These are phyloP conservation scores for Sebastes schlegelii DNA, from an alignment of 2,113 vertebrate species.

Conservation along the genomic window DNA sequence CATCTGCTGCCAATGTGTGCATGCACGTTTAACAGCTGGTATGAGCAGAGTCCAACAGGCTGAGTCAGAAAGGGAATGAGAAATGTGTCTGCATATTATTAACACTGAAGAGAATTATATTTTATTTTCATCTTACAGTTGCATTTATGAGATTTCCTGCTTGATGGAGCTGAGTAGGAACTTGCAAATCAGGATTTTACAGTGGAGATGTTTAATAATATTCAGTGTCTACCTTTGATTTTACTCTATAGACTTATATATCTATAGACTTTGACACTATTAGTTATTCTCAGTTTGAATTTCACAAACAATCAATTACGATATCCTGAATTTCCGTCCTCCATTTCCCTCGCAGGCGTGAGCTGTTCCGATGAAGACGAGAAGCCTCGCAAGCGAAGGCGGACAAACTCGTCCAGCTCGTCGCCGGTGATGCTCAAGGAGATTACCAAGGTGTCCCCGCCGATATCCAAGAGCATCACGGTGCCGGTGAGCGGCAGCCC, in stretches of 20 bases:
- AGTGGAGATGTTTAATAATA: too few relatives aligned
- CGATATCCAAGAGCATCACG: constrained; percentile 92
- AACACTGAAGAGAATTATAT: not conserved
- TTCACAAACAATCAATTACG: too few relatives aligned
- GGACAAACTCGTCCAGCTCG: constrained; percentile 96
- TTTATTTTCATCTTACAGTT: too few relatives aligned
- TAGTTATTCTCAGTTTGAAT: too few relatives aligned
- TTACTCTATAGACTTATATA: too few relatives aligned
- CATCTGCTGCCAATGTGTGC: not conserved
- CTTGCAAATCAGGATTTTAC: too few relatives aligned
- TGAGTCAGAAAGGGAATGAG: not conserved
- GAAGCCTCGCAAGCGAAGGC: constrained; percentile 96
- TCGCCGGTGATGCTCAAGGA: constrained; percentile 97
- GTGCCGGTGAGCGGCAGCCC: constrained; percentile 94
- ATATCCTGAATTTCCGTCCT: not conserved
- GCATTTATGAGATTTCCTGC: too few relatives aligned
- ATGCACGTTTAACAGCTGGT: not conserved
- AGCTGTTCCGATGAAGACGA: constrained; percentile 98
- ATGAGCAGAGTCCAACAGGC: not conserved
- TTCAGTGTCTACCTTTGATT: too few relatives aligned
- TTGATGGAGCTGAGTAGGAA: too few relatives aligned
- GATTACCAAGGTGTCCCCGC: constrained; percentile 89
- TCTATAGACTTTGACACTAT: too few relatives aligned
- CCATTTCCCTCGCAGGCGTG: constrained; percentile 84
- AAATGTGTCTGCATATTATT: not conserved